A percentile compares a stretch with the other conserved stretches of the same genome.
Evolutionary conservation across 1,140 invertebrate genomes (phyloP).

Genomic region (Ips typographus): DNA sequence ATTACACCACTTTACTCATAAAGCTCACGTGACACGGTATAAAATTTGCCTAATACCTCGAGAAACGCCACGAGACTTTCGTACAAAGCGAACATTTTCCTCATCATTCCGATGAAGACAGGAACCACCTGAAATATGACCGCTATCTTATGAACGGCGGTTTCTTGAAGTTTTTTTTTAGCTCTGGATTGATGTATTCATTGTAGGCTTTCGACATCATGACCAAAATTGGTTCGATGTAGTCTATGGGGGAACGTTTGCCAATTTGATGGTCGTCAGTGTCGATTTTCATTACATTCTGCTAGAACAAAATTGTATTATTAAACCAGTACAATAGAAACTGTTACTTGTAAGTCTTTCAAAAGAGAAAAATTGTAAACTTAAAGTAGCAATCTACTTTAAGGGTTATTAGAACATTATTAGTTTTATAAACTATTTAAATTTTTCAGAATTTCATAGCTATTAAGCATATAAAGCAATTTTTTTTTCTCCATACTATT

Average conservation of each 20-base stretch:
- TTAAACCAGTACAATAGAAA: not conserved
- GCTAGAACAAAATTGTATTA: not conserved
- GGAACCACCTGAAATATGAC: constrained; percentile 41
- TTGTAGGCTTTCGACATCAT: constrained; percentile 40
- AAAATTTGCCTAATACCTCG: constrained; percentile 20
- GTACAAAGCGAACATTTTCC: constrained; percentile 24
- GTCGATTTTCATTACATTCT: not conserved
- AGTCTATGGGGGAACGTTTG: constrained; percentile 38
- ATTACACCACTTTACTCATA: not conserved
- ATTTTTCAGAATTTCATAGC: no score
- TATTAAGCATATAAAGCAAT: no score
- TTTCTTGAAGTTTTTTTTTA: constrained; percentile 47
- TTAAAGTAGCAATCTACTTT: not conserved
- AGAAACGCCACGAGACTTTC: constrained; percentile 17
- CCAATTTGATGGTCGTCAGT: constrained; percentile 25
- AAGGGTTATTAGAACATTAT: not conserved
- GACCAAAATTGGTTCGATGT: constrained; percentile 39
- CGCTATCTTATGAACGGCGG: constrained; percentile 43
- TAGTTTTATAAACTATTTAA: not conserved
- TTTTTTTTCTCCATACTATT: no score
- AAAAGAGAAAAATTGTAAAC: no score
- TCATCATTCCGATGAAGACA: constrained; percentile 15
- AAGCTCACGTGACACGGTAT: constrained; percentile 8
- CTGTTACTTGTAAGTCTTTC: not conserved
- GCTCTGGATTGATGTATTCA: constrained; percentile 39